Evolutionary conservation across 2,888 invertebrate genomes (phyloP), one percentile per base, ranked within the genome.

Genomic region (Ditylenchus weischeri): DNA sequence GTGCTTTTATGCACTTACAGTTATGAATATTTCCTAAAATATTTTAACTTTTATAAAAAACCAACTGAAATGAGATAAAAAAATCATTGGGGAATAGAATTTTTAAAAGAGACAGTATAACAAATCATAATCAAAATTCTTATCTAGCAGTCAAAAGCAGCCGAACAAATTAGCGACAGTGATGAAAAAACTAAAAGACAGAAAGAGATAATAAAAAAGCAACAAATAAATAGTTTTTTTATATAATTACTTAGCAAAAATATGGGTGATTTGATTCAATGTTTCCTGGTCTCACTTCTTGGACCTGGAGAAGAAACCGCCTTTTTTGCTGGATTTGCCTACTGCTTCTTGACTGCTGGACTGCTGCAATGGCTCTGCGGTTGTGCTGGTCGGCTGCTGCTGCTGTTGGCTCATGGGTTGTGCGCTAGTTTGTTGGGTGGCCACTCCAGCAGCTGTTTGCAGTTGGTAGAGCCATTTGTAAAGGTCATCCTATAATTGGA

Each of bases 401-500:
- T 2, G 18, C 21, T 50, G 29, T 29, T 29, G 29, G 29, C 29
- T 29, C 3, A 2, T 29, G 29, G 29, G 3, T 29, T 29, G 29
- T 29, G 29, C 29, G 29, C 29, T 29, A 29, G 29, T 29, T 29
- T 29, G 29, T 5, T 29, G 29, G 3, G 38, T 2, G 1, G 61
- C 36, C 10, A 36, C 36, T 1, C 43, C 89, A 68, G 89, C 88
- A 81, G 90, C 89, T 64, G 88, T 88, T 81, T 90, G 90, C 72
- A 96, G 88, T 76, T 89, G 88, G 66, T 88, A 87, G 78, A 95
- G 90, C 96, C 96, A 98, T 81, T 88, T 87, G 79, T 89, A 88
- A 91, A 95, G 92, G 86, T 96, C 96, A 82, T 92, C 92, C 86
- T 86, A 78, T 38, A 83, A 29, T 62, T 18, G 50, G 35, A 78